phyloP scores from a whole-genome alignment of 2,797 vertebrate genomes.

The Threskiornis aethiopicus region DNA sequence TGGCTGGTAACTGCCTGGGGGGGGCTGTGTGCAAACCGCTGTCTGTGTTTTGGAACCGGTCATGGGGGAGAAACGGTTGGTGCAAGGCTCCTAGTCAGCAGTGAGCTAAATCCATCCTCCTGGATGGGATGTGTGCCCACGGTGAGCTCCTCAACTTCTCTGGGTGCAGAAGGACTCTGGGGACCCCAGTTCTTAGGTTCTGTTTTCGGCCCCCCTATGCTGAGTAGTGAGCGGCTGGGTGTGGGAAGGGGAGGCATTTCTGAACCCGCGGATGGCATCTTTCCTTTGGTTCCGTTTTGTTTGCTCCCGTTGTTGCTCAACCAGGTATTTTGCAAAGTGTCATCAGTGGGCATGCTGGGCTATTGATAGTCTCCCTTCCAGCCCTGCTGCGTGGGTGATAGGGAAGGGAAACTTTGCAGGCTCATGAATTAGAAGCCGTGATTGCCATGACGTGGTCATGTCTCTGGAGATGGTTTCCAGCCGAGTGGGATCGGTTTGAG shows the following conservation, averaged over 20 bases:
- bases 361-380: not conserved
- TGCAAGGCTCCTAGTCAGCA: not conserved
- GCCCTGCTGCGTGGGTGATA: not conserved
- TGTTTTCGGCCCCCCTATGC: not conserved
- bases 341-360: not conserved
- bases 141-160: not conserved
- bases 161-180: not conserved
- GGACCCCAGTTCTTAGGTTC: not conserved
- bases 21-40: accelerated
- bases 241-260: not conserved
- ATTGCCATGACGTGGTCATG: not conserved
- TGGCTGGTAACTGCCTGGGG: not conserved
- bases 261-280: accelerated
- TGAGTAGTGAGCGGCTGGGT: not conserved
- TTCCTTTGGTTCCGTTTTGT: not conserved
- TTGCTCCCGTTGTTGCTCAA: accelerated
- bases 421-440: not conserved
- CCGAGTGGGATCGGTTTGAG: not conserved
- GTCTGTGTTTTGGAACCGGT: not conserved
- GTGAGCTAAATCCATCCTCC: accelerated
- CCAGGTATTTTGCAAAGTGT: not conserved
- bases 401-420: not conserved
- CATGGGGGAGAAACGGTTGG: accelerated
- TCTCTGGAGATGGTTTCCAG: not conserved
- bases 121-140: not conserved